These are phyloP conservation scores for Oncopodura yosiiana DNA, from an alignment of 1,140 invertebrate species.

Conservation along the genomic window DNA sequence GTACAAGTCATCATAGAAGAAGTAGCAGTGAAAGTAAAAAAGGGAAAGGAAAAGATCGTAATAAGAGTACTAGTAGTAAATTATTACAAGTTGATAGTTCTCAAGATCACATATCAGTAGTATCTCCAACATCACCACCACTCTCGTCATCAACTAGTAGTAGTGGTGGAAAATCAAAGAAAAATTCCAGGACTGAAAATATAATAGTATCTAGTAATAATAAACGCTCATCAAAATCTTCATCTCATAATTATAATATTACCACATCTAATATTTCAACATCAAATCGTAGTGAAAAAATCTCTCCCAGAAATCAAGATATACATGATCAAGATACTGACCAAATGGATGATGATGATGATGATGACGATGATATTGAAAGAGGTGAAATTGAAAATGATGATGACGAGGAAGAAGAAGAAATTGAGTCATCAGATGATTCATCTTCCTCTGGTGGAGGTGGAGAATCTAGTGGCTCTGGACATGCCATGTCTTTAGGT, in stretches of 20 bases:
- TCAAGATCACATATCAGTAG: conserved; percentile 12
- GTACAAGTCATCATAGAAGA: conserved; percentile 10
- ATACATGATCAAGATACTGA: too few relatives aligned
- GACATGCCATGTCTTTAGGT: not conserved
- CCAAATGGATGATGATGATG: not conserved
- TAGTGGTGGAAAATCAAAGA: not conserved
- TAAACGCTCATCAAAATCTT: too few relatives aligned
- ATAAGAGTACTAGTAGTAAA: conserved; percentile 7
- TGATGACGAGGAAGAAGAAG: conserved; percentile 1
- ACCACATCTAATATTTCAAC: too few relatives aligned
- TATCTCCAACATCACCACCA: conserved; percentile 5
- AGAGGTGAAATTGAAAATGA: conserved; percentile 1
- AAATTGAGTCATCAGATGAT: conserved; percentile 3
- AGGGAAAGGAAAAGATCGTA: conserved; percentile 13
- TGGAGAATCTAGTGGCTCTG: not conserved
- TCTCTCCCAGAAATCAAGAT: too few relatives aligned
- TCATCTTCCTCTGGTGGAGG: not conserved
- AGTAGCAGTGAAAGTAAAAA: conserved; percentile 9
- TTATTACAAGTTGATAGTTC: conserved; percentile 10
- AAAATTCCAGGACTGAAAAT: conserved; percentile 7
- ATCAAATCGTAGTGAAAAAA: too few relatives aligned
- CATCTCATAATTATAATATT: too few relatives aligned
- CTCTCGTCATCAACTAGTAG: not conserved
- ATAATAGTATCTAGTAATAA: too few relatives aligned
- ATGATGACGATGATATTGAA: not conserved